These are phyloP conservation scores for Heliconius charithonia DNA, from an alignment of 2,888 invertebrate genomes.

Conservation along the genomic window DNA sequence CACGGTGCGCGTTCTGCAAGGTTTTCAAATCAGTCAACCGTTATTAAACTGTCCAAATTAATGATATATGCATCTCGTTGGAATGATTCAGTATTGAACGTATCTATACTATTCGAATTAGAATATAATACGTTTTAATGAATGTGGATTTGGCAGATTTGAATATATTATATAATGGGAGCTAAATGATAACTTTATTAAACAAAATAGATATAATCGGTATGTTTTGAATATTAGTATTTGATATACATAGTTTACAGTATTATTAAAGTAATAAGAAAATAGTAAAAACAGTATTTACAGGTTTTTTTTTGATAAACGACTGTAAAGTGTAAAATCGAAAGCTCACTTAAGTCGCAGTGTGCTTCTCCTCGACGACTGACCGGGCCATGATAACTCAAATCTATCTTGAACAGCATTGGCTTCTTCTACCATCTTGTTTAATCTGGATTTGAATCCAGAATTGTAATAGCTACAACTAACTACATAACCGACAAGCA, in stretches of 20 bases:
- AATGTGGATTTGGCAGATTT: conserved; percentile 6
- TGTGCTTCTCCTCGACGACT: no score
- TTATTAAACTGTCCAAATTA: conserved; percentile 63
- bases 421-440: no score
- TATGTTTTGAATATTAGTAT: neutral
- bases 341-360: no score
- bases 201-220: neutral
- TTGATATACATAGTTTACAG: neutral
- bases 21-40: conserved; percentile 73
- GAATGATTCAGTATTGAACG: conserved; percentile 23
- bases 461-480: accelerated
- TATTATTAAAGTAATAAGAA: no score
- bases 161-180: neutral
- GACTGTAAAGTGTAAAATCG: no score
- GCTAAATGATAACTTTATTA: conserved; percentile 6
- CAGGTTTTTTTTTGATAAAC: no score
- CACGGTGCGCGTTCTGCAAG: conserved; percentile 62
- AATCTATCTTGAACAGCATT: no score
- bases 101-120: conserved; percentile 18
- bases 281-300: no score
- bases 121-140: conserved; percentile 14
- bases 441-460: neutral
- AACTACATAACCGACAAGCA: neutral
- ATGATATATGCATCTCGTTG: conserved; percentile 49
- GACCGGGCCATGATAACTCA: no score